Base-by-base conservation (phyloP, 2,797 vertebrate species). In the Microcaecilia unicolor region DNA sequence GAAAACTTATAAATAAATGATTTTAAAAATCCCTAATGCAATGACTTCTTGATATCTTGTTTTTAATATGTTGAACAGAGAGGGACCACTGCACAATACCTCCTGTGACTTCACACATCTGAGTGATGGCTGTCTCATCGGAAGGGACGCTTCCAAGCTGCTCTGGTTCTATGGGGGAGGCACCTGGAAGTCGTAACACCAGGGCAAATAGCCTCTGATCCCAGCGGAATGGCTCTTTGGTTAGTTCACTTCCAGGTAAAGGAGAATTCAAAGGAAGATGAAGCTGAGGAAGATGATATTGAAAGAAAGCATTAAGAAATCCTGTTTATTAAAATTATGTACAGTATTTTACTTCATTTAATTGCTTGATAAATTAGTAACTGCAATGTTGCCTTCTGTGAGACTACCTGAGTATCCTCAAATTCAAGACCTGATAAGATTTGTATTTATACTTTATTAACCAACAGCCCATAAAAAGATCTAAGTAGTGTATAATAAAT, bases 31-130 rank as follows among this genome's bases (percentile, higher is more conserved):
- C n/a, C n/a, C n/a, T n/a, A n/a, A n/a, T n/a, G n/a, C n/a, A n/a
- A n/a, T n/a, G n/a, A n/a, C n/a, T n/a, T n/a, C n/a, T n/a, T n/a
- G n/a, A n/a, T n/a, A n/a, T n/a, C n/a, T n/a, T n/a, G n/a, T n/a
- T n/a, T n/a, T n/a, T n/a, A n/a, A n/a, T n/a, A n/a, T n/a, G n/a
- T n/a, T n/a, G n/a, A n/a, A n/a, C n/a, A n/a, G n/a, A n/a, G n/a
- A n/a, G n/a, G n/a, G n/a, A n/a, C n/a, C n/a, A n/a, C n/a, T n/a
- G n/a, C n/a, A n/a, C 10, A 25, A 6, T 82, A 97, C 96, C 96
- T 93, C 96, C 96, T 20, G 94, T 98, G 70, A 99, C 93, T 80
- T 99, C 96, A 42, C 96, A 99, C 95, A 99, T 98, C 79, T 98
- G 94, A 23, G 96, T 95, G 72, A 99, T 92, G 25, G 93, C 86